phyloP scores from a whole-genome alignment of 1,140 invertebrate species.

The Ectropis grisescens region DNA sequence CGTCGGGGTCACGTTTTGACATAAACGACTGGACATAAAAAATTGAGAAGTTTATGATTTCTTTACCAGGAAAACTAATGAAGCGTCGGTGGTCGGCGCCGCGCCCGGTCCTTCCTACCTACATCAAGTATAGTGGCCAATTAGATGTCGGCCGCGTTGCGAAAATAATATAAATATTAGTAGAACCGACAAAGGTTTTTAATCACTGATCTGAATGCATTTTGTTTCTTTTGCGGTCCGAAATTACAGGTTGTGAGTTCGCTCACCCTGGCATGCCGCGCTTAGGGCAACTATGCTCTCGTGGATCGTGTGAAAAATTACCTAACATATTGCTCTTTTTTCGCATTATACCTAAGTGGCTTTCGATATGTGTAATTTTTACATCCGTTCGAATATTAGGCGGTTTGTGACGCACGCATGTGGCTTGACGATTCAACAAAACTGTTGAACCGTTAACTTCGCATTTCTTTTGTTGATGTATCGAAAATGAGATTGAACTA shows the following conservation, averaged over 20 bases:
- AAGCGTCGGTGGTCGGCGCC: constrained; percentile 47
- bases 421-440: too few species aligned
- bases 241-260: constrained; percentile 64
- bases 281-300: constrained; percentile 61
- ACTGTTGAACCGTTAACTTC: too few species aligned
- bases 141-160: constrained; percentile 64
- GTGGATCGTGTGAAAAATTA: constrained; percentile 67
- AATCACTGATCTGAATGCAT: constrained; percentile 63
- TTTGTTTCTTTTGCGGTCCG: constrained; percentile 66
- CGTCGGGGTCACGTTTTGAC: constrained; percentile 40
- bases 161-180: constrained; percentile 68
- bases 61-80: constrained; percentile 63
- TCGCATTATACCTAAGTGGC: constrained; percentile 40
- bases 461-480: too few species aligned
- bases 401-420: constrained; percentile 22
- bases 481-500: too few species aligned
- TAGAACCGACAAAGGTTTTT: constrained; percentile 70
- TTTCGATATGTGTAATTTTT: constrained; percentile 58
- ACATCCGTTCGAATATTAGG: constrained; percentile 43
- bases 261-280: constrained; percentile 53
- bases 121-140: constrained; percentile 47
- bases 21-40: constrained; percentile 46
- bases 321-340: constrained; percentile 56
- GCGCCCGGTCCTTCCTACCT: constrained; percentile 21
- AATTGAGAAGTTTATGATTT: constrained; percentile 51